Base-by-base conservation (phyloP, 2,888 invertebrate species). In the Nomada hirtipes region DNA sequence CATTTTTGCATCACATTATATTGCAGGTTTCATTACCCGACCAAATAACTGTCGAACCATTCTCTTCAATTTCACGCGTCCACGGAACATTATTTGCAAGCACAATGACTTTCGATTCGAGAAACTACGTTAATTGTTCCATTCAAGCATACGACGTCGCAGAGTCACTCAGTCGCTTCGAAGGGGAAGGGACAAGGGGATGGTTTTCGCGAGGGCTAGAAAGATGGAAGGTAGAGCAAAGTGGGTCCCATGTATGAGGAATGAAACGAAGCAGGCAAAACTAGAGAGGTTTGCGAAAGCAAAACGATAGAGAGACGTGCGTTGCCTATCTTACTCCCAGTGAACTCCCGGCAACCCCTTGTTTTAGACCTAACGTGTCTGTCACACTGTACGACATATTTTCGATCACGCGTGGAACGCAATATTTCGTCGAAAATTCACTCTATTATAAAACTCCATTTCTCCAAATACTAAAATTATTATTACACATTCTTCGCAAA, bases 241-340 rank as follows among this genome's bases (percentile, higher is more conserved):
- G 81, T 86, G 80, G 84, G 83, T 82, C 67, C 50, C 68, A 65
- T 64, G 73, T 79, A 81, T 67, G 79, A 80, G 80, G 78, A 85
- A 82, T 78, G 76, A 76, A 74, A 77, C 79, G 76, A 69, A 77
- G 74, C 82, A 85, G 86, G 72, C 65, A 74, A 79, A 79, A 80
- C 84, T 84, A 85, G 85, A 88, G 87, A 87, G 89, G 88, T 89
- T 91, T 91, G 90, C 89, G 91, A 90, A 90, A 91, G 90, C 91
- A 91, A 91, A 91, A 91, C 89, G 89, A 90, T 89, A 89, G 82
- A 82, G 86, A 86, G 82, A 91, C 90, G 91, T 91, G 91, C 91
- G 86, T 90, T 87, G 90, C 90, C 84, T 90, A 89, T 89, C 84
- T 91, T 88, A 82, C 82, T 77, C 84, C 79, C 64, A 83, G 76